phyloP scores from a whole-genome alignment of 2,113 vertebrate genomes.

The Apodemus speciosus region DNA sequence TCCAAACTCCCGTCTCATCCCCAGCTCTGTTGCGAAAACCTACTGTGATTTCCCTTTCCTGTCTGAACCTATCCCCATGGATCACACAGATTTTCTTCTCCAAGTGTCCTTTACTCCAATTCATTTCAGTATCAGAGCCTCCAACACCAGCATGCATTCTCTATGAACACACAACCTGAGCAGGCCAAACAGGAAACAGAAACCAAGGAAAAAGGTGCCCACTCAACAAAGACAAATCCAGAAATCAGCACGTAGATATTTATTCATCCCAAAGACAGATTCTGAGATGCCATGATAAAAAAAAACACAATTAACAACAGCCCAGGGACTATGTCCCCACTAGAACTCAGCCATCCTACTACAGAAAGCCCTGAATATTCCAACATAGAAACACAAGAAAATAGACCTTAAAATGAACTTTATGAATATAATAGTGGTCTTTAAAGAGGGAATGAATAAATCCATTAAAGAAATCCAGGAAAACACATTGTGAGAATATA shows the following conservation, averaged over 20 bases:
- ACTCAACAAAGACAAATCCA: background rate
- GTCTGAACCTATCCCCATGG: accelerated
- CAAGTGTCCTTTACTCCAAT: background rate
- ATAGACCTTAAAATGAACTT: background rate
- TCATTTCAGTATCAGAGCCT: background rate
- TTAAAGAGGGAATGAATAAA: background rate
- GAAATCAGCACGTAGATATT: background rate
- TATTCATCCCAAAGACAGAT: background rate
- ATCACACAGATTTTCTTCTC: background rate
- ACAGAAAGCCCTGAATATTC: background rate
- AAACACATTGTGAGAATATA: background rate
- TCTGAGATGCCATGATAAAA: background rate
- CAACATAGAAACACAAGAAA: background rate
- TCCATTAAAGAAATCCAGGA: background rate
- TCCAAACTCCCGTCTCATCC: background rate
- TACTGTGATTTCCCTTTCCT: background rate
- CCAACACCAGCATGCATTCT: background rate
- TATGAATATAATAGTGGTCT: background rate
- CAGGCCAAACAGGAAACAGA: background rate
- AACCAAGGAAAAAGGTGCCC: background rate
- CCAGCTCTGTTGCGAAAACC: background rate
- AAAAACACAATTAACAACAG: background rate
- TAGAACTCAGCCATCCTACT: background rate
- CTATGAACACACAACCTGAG: background rate
- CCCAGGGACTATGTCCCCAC: background rate